Conservation (phyloP, 2,113 vertebrate species). For the Erinaceus europaeus region DNA sequence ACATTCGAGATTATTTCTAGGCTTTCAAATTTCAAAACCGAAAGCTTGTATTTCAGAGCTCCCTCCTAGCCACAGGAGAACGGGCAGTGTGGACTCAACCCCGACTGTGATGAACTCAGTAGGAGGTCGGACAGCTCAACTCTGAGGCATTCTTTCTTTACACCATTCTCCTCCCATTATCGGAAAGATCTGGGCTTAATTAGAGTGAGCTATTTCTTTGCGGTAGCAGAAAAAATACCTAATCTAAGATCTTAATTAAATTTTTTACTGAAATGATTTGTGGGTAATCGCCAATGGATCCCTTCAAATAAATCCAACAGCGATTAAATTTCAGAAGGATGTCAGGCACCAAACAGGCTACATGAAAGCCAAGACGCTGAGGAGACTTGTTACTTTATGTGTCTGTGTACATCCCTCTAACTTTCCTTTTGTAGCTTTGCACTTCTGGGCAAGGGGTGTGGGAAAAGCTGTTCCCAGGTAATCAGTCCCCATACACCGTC, state of each 20-base stretch:
- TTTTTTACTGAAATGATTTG: conserved; percentile 49
- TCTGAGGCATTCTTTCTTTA: neutral
- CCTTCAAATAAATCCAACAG: conserved; percentile 39
- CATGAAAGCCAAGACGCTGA: neutral
- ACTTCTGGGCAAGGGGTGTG: neutral
- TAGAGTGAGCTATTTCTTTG: neutral
- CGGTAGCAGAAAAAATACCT: conserved; percentile 34
- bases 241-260: conserved; percentile 25
- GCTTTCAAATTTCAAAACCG: conserved; percentile 57
- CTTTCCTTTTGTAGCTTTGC: neutral
- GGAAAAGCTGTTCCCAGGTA: neutral
- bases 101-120: conserved; percentile 42
- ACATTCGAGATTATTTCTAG: conserved; percentile 25
- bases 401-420: neutral
- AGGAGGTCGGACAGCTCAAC: neutral
- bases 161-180: conserved; percentile 45
- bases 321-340: conserved; percentile 2
- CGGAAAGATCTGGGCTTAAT: conserved; percentile 38
- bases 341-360: neutral
- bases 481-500: neutral
- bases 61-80: neutral
- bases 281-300: conserved; percentile 1
- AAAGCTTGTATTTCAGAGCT: neutral
- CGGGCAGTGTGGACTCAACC: conserved; percentile 23
- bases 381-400: conserved; percentile 13